Evolutionary conservation across 2,888 invertebrate species (phyloP), one percentile per base, ranked within the genome.

Genomic region (Hydraecia micacea): DNA sequence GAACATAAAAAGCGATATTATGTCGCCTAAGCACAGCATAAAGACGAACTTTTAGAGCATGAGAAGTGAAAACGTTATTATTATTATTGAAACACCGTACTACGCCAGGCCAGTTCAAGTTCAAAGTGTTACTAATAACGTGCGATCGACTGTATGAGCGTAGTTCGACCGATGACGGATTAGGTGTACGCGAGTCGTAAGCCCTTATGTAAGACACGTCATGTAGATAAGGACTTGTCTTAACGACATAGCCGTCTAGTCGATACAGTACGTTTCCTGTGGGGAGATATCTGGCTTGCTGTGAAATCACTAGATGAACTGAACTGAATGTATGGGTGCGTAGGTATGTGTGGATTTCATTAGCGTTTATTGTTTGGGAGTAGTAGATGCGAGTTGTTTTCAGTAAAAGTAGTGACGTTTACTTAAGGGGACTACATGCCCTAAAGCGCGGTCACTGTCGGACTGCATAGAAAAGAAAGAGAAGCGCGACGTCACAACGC

Each of bases 201-300:
- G 93, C 93, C 92, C 92, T 92, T 91, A 90, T 91, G 91, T 93
- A 93, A 94, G 91, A 91, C 92, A 92, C 90, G 93, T 32, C 1
- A 32, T 88, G 88, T 88, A 92, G 95, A 95, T 95, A 95, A 95
- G 95, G 87, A 88, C 89, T 93, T 87, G 87, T 91, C 92, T 93
- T 95, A 95, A 95, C 94, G 95, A 94, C 93, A 89, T 91, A 90
- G 90, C 91, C 90, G 92, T 93, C 92, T 92, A 92, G 90, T 91
- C 93, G 92, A 93, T 93, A 93, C 86, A 90, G 89, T 91, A 91
- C 87, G 87, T 90, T 93, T 92, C 91, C 93, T 83, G 81, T 7
- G 55, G 68, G 74, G 36, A 76, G 85, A 80, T 85, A 87, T 63
- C 65, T 36, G 46, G 39, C 39, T 74, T 73, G 87, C 77, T 71